Evolutionary conservation across 1,140 invertebrate genomes (phyloP), one percentile per base, ranked within the genome.

Genomic region (Drosophila insularis): DNA sequence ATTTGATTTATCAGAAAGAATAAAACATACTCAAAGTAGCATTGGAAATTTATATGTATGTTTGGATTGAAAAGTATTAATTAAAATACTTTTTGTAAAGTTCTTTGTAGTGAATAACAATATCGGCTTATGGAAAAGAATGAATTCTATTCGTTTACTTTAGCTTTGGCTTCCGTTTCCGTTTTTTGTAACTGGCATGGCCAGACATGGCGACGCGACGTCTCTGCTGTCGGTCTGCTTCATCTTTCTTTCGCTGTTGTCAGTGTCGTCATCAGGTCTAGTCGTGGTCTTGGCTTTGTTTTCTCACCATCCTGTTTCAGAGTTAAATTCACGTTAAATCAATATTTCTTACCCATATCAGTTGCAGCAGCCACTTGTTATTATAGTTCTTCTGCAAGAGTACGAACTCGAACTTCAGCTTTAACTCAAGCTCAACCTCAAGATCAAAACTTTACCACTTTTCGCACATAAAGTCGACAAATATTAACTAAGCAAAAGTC

Each of bases 401-500:
- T 11, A 37, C 4, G 3, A 37, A 13, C 10, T 13, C 35, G 8
- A 37, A 13, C 35, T 4, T 13, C 11, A 37, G 35, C 10, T 37
- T 37, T 3, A 35, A 32, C 40, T 59, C 32, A 50, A 19, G 43
- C 43, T 50, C 40, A 50, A 68, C 50, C 61, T 53, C 64, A 55
- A 21, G 17, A 23, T 56, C 55, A 60, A 55, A 79, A 86, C 64
- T 86, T 74, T 78, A 68, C 73, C 62, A 77, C 73, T 81, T 81
- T 59, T 66, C 17, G 8, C 43, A 21, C 65, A 78, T 71, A 73
- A 75, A 81, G 56, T 63, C 67, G 64, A 62, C 78, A 79, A 86
- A 85, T 86, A 86, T 85, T 86, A 85, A 81, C 81, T 78, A 68
- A 87, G 66, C 68, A 31, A 65, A 74, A 78, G 84, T 78, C 74